Conservation (phyloP, 2,888 invertebrate genomes). For the Rhamphomyia laevipes region DNA sequence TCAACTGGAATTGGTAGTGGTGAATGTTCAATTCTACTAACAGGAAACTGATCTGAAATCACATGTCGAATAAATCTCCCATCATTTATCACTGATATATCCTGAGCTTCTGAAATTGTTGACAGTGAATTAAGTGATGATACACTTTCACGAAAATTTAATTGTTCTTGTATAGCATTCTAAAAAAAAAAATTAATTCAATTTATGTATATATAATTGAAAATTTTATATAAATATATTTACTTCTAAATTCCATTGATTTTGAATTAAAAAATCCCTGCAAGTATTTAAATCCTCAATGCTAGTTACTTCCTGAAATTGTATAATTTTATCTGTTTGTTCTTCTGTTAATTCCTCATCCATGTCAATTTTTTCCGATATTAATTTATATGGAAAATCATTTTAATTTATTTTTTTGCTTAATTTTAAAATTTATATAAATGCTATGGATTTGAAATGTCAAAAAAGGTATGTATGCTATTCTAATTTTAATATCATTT, state of each 20-base stretch:
- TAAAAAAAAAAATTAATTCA: neutral
- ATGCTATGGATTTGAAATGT: too few relatives aligned
- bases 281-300: constrained; percentile 81
- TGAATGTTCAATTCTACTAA: neutral
- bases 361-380: constrained; percentile 6
- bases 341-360: constrained; percentile 53
- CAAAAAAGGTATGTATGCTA: too few relatives aligned
- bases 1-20: constrained; percentile 39
- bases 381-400: neutral
- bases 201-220: too few relatives aligned
- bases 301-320: constrained; percentile 83
- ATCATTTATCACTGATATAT: too few relatives aligned
- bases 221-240: neutral
- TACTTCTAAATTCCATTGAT: constrained; percentile 77
- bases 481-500: too few relatives aligned
- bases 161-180: constrained; percentile 68
- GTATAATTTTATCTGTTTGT: constrained; percentile 74
- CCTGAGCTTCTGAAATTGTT: constrained; percentile 44
- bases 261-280: constrained; percentile 69
- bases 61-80: too few relatives aligned
- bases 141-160: constrained; percentile 72
- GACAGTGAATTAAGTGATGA: constrained; percentile 63
- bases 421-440: too few relatives aligned
- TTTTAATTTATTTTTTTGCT: too few relatives aligned
- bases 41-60: constrained; percentile 5